These are phyloP conservation scores for Steinernema scapterisci DNA, from an alignment of 2,888 invertebrate genomes.

Conservation along the genomic window DNA sequence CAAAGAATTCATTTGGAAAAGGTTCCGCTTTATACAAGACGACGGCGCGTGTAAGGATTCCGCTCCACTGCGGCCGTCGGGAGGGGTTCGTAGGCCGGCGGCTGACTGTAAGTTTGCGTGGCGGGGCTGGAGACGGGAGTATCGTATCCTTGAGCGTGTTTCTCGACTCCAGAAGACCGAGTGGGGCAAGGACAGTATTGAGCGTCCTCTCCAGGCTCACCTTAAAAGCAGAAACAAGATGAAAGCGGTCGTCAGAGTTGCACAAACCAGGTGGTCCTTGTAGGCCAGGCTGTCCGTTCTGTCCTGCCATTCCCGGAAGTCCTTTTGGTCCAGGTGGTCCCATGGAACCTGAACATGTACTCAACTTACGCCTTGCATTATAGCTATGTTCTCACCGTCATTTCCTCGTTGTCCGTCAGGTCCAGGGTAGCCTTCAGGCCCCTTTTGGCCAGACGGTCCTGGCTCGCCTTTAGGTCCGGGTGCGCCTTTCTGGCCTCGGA, in stretches of 20 bases:
- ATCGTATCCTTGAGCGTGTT: constrained; percentile 11
- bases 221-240: background rate
- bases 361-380: background rate
- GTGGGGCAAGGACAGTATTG: constrained; percentile 27
- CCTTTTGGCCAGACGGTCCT: constrained; percentile 45
- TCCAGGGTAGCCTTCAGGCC: constrained; percentile 48
- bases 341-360: constrained; percentile 9
- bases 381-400: constrained; percentile 34
- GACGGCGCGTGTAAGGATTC: constrained; percentile 12
- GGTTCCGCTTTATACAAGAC: background rate
- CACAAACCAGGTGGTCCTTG: constrained; percentile 10
- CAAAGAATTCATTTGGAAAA: background rate
- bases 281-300: constrained; percentile 12
- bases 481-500: constrained; percentile 44
- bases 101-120: constrained; percentile 23
- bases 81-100: background rate
- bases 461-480: constrained; percentile 47
- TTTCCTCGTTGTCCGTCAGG: constrained; percentile 50
- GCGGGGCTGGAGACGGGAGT: constrained; percentile 4
- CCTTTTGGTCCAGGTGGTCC: constrained; percentile 37
- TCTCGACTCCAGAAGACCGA: constrained; percentile 11
- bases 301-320: constrained; percentile 11
- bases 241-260: background rate
- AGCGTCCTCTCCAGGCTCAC: constrained; percentile 21
- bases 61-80: constrained; percentile 17